phyloP scores from a whole-genome alignment of 2,888 invertebrate species.

The Quadroppia sp. region DNA sequence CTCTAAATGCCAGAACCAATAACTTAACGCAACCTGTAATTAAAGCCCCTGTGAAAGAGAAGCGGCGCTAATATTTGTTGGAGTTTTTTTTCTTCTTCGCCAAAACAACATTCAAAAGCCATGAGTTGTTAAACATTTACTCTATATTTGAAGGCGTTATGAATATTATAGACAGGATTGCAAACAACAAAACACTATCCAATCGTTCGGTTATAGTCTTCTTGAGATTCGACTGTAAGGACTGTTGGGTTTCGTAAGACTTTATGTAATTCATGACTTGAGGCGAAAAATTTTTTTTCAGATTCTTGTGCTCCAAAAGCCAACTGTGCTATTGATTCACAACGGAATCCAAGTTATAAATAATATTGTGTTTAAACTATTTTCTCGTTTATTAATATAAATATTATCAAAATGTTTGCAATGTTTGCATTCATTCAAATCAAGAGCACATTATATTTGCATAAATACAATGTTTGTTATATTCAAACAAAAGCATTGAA shows the following conservation, averaged over 20 bases:
- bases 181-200: too few relatives aligned
- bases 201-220: too few relatives aligned
- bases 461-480: neutral
- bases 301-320: neutral
- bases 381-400: neutral
- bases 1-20: neutral
- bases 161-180: constrained; percentile 13
- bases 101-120: neutral
- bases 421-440: neutral
- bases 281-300: neutral
- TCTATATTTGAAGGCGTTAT: constrained; percentile 14
- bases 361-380: neutral
- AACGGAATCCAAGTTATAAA: neutral
- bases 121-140: neutral
- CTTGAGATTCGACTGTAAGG: too few relatives aligned
- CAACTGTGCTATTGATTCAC: neutral
- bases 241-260: constrained; percentile 3
- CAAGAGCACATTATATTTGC: neutral
- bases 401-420: neutral
- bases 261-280: constrained; percentile 9
- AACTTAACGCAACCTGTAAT: constrained; percentile 22
- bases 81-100: neutral
- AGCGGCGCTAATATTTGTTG: constrained; percentile 19
- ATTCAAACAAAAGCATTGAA: neutral
- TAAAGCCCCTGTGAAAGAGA: constrained; percentile 6